These are phyloP conservation scores for Pedetes capensis DNA, from an alignment of 2,113 vertebrate species.

Conservation along the genomic window DNA sequence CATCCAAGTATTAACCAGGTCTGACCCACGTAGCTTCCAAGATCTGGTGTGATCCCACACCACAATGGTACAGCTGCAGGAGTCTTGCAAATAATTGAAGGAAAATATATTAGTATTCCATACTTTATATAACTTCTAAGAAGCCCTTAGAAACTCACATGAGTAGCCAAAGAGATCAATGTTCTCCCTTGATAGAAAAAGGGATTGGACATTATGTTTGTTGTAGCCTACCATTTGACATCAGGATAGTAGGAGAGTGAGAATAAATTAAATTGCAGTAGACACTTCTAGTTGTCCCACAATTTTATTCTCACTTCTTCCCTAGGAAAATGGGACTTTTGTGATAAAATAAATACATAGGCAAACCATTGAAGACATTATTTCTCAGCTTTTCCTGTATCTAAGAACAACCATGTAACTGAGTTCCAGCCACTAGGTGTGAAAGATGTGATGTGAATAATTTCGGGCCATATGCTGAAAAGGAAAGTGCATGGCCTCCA, in stretches of 20 bases:
- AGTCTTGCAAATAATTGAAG: background rate
- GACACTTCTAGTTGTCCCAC: background rate
- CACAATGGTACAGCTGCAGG: too few species aligned
- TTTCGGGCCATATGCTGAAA: rapidly evolving
- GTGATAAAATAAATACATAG: background rate
- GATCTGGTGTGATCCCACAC: too few species aligned
- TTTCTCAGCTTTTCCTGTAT: background rate
- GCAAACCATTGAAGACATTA: background rate
- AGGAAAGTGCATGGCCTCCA: background rate
- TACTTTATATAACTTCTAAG: background rate
- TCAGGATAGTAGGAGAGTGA: background rate
- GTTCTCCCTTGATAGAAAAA: background rate
- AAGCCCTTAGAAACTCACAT: background rate
- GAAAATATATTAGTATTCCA: background rate
- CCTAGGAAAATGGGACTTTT: background rate
- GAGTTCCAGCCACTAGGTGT: background rate
- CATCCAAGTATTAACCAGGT: too few species aligned
- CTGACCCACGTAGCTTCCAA: too few species aligned
- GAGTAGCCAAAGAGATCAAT: background rate
- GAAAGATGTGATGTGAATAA: background rate
- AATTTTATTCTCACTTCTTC: background rate
- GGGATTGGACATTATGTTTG: background rate
- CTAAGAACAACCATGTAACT: background rate
- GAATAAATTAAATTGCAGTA: background rate
- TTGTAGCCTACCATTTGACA: background rate